Evolutionary conservation across 2,797 vertebrate genomes (phyloP), one percentile per base, ranked within the genome.

Genomic region (Crax fasciolata): DNA sequence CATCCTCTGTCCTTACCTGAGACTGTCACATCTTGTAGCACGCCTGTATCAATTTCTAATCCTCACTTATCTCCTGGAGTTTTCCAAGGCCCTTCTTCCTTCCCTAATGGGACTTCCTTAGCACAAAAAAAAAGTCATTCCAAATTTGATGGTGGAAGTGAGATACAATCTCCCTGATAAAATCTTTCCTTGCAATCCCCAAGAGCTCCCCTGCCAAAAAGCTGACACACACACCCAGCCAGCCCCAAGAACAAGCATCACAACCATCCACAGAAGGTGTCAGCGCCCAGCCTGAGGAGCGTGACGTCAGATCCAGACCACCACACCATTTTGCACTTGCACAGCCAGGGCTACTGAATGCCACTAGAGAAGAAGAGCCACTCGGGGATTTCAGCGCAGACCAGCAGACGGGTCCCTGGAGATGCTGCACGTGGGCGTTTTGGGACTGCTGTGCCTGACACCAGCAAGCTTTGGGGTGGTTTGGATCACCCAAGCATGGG

Each of bases 261-360:
- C 19, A 2, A 39, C 24, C 62, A 13, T 3, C 54, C 13, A 46
- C 32, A 18, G 24, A 28, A 68, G 57, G 38, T 55, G 30, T 4
- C 10, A 15, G 27, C 46, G 12, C 51, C 76, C 75, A 30, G 54
- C 59, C 32, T 5, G 12, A n/a, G 24, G 35, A 59, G 3, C 0
- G 9, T 1, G 2, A 13, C 11, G 23, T 30, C 49, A 6, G 4
- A 10, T 16, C 79, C 57, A 16, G 18, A 13, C 1, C 0, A 30
- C 16, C 4, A 3, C 51, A 4, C 23, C 2, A 0, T 11, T 61
- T 9, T 11, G 27, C 41, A 2, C 65, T 25, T 1, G 15, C 65
- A 3, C 16, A 5, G 62, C 43, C 61, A 20, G 0, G 44, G 7
- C 66, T 17, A 1, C 13, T 0, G 7, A 38, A 39, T 1, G 21